Evolutionary conservation across 2,888 invertebrate species (phyloP), one percentile per base, ranked within the genome.

Genomic region (Noctuana brunneofusca): DNA sequence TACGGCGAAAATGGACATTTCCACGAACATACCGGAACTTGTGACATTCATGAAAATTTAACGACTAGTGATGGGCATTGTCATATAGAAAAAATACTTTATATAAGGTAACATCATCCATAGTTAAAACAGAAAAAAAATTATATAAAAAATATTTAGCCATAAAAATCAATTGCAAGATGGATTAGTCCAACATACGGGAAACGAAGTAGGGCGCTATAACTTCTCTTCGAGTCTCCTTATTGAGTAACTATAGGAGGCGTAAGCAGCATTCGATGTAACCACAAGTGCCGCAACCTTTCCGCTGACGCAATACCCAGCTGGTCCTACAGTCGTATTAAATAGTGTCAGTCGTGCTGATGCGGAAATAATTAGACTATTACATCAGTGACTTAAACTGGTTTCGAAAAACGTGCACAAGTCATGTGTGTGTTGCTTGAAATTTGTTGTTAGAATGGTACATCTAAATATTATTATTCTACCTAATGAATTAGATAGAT

Each of bases 1-100:
- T 83, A 80, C 80, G 76, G 84, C 83, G 84, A 87, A 89, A 87
- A 87, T 86, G 79, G 80, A 64, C 81, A 85, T 89, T 89, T 87
- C 89, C 82, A 83, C 76, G 88, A 89, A 89, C 70, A 68, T 70
- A 79, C 87, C 86, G 87, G 87, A 87, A 84, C 83, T 80, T 73
- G 70, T 71, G 72, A 74, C 74, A 69, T 69, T 68, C 65, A 48
- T 74, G 65, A 72, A 75, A 77, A 72, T 76, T 68, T 52, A 54
- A 53, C 18, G n/a, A 32, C 32, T 48, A 57, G 12, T 48, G 57
- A 57, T 48, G 20, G 24, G n/a, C 22, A 22, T n/a, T 38, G 38
- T 24, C 22, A 48, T n/a, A n/a, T n/a, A n/a, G n/a, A n/a, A n/a
- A n/a, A n/a, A n/a, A n/a, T n/a, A n/a, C n/a, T n/a, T n/a, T n/a